phyloP scores from a whole-genome alignment of 2,113 vertebrate species.

The Campylorhamphus procurvoides region DNA sequence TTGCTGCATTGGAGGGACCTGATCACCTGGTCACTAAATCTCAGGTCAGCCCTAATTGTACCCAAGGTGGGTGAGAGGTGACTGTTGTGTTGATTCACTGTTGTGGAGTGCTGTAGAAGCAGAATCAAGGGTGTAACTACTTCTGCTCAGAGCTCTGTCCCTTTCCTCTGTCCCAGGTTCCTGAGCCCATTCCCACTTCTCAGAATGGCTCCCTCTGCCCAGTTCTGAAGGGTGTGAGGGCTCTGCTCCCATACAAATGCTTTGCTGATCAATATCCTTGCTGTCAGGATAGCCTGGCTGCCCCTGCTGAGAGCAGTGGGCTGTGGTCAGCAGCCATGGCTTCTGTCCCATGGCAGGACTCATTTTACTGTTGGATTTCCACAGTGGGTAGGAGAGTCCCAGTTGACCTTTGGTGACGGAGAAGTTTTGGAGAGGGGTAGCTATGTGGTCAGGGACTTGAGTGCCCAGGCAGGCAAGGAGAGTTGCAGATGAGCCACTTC shows the following conservation, averaged over 20 bases:
- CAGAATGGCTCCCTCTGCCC: neutral
- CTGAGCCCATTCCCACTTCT: neutral
- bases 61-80: neutral
- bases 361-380: neutral
- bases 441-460: accelerated
- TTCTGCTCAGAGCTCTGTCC: neutral
- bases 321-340: accelerated
- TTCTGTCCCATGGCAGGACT: accelerated
- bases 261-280: neutral
- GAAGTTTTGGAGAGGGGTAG: neutral
- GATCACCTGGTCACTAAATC: accelerated
- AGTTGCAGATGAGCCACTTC: neutral
- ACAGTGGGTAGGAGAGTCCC: neutral
- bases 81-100: neutral
- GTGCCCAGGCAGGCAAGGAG: accelerated
- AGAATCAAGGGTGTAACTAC: neutral
- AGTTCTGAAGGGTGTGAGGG: neutral
- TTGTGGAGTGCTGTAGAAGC: neutral
- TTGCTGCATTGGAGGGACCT: neutral
- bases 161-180: neutral
- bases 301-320: neutral
- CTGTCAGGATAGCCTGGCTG: neutral
- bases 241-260: neutral
- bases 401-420: neutral
- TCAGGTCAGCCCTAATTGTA: neutral